These are phyloP conservation scores for Planococcus citri DNA, from an alignment of 1,140 invertebrate genomes.

Conservation along the genomic window DNA sequence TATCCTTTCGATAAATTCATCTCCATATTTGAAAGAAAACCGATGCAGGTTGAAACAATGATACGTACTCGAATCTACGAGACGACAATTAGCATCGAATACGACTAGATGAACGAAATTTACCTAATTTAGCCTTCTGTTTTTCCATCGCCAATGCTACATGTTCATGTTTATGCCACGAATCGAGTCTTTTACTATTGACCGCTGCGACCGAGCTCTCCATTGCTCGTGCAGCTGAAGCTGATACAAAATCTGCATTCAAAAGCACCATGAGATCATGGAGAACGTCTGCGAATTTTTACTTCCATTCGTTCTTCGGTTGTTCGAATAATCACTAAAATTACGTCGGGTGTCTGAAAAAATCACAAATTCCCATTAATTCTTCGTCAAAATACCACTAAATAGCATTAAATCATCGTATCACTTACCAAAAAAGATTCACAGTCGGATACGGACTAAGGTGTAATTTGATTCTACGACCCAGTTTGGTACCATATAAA, in stretches of 20 bases:
- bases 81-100: no score
- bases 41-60: no score
- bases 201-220: slow-evolving; percentile 30
- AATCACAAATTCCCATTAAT: background rate
- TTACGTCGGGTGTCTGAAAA: background rate
- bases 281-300: slow-evolving; percentile 14
- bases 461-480: background rate
- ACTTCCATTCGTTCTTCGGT: background rate
- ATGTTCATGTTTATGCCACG: slow-evolving; percentile 59
- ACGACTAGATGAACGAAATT: background rate
- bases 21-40: no score
- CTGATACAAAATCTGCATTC: slow-evolving; percentile 28
- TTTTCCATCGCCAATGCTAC: slow-evolving; percentile 53
- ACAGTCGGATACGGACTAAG: background rate
- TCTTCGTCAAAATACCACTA: background rate
- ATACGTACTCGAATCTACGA: no score
- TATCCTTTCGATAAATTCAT: no score
- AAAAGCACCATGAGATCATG: slow-evolving; percentile 32
- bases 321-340: background rate
- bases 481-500: no score
- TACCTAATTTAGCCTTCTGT: slow-evolving; percentile 44
- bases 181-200: slow-evolving; percentile 28
- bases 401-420: background rate
- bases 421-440: background rate
- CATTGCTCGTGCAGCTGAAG: slow-evolving; percentile 28